Evolutionary conservation across 1,140 invertebrate genomes (phyloP).

Genomic region (Hylyphantes graminicola): DNA sequence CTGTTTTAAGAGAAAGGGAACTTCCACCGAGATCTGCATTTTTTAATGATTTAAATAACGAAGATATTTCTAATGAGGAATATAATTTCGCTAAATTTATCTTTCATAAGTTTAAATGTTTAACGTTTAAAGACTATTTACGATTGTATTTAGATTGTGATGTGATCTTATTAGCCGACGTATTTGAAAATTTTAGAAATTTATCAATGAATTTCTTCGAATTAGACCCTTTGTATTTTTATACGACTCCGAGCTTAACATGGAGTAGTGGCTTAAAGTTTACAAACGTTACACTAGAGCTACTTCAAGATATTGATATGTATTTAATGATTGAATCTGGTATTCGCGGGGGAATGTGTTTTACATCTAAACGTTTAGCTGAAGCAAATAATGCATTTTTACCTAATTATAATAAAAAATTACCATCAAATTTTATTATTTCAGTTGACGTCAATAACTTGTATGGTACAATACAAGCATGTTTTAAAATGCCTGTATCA

Average conservation of each 20-base stretch:
- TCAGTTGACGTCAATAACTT: slow-evolving; percentile 19
- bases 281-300: slow-evolving; percentile 21
- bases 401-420: neutral
- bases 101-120: slow-evolving; percentile 63
- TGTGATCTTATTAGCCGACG: slow-evolving; percentile 62
- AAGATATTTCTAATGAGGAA: slow-evolving; percentile 18
- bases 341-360: slow-evolving; percentile 19
- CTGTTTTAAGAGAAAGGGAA: slow-evolving; percentile 60
- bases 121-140: slow-evolving; percentile 63
- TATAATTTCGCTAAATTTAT: slow-evolving; percentile 59
- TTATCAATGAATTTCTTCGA: slow-evolving; percentile 43
- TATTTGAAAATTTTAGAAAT: slow-evolving; percentile 64
- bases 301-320: slow-evolving; percentile 43
- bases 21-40: slow-evolving; percentile 1
- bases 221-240: slow-evolving; percentile 36
- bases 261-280: slow-evolving; percentile 23
- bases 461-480: neutral
- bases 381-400: slow-evolving; percentile 18
- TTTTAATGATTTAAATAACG: slow-evolving; percentile 23
- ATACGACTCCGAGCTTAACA: slow-evolving; percentile 20
- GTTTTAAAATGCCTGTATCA: neutral
- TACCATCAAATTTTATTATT: slow-evolving; percentile 18
- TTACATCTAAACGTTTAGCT: neutral
- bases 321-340: slow-evolving; percentile 17
- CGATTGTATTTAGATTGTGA: slow-evolving; percentile 63